A percentile compares a stretch with the other conserved stretches of the same genome.
Conservation (phyloP, 2,113 vertebrate species). For the Zosterops borbonicus region DNA sequence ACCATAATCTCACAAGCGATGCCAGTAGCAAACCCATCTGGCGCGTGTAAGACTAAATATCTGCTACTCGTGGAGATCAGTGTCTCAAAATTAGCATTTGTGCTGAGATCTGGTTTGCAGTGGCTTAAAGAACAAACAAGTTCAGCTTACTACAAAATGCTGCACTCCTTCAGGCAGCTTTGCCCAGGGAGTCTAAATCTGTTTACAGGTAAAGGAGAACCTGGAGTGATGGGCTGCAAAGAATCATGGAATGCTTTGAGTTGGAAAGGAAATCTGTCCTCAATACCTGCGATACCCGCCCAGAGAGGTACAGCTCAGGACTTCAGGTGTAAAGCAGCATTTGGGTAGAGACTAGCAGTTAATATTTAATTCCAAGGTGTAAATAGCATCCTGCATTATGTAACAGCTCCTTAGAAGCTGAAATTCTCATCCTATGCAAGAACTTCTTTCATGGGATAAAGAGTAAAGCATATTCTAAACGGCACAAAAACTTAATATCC, state of each 20-base stretch:
- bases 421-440: neutral
- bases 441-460: neutral
- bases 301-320: neutral
- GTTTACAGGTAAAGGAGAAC: neutral
- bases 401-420: neutral
- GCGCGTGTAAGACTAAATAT: neutral
- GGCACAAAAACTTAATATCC: neutral
- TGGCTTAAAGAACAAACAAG: neutral
- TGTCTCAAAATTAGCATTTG: neutral
- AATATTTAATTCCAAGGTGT: neutral
- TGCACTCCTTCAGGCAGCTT: neutral
- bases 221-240: accelerated
- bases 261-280: neutral
- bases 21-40: neutral
- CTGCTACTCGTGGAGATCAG: neutral
- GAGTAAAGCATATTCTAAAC: neutral
- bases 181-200: neutral
- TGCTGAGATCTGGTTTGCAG: neutral
- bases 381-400: neutral
- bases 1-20: neutral
- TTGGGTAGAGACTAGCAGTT: neutral
- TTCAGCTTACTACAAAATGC: neutral
- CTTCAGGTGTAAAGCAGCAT: neutral
- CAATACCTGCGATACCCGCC: neutral
- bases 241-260: neutral